phyloP scores from a whole-genome alignment of 2,113 vertebrate genomes.

The Otus sunia region DNA sequence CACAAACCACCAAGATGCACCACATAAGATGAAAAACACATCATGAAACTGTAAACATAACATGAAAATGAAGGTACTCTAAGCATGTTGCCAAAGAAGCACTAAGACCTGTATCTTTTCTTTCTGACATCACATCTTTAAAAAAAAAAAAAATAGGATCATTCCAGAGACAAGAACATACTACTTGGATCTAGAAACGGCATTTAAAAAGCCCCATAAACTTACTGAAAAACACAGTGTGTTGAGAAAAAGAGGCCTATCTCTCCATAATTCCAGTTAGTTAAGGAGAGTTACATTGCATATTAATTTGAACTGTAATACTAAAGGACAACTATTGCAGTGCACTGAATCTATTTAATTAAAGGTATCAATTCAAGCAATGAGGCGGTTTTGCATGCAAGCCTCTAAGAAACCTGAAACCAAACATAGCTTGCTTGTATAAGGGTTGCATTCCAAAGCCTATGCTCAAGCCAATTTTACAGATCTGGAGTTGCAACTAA shows the following conservation, averaged over 20 bases:
- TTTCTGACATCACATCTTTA: neutral
- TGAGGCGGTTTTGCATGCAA: slow-evolving; percentile 7
- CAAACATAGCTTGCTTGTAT: neutral
- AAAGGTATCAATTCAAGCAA: neutral
- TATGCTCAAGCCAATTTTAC: neutral
- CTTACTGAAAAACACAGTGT: neutral
- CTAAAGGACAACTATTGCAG: neutral
- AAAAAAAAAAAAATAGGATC: neutral
- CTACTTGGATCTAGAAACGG: neutral
- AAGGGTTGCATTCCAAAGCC: slow-evolving; percentile 30
- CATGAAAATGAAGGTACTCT: neutral
- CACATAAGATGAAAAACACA: neutral
- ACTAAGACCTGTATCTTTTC: neutral
- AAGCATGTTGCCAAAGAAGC: neutral
- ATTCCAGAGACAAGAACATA: neutral
- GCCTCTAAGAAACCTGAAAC: slow-evolving; percentile 11
- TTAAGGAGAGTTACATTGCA: neutral
- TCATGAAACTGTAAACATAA: neutral
- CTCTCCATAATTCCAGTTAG: neutral
- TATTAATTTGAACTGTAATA: neutral
- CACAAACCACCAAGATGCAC: neutral
- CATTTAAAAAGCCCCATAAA: neutral
- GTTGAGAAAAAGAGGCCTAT: neutral
- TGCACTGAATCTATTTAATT: neutral
- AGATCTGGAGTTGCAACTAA: slow-evolving; percentile 4